Evolutionary conservation across 2,888 invertebrate genomes (phyloP).

Genomic region (Tetragnatha montana): DNA sequence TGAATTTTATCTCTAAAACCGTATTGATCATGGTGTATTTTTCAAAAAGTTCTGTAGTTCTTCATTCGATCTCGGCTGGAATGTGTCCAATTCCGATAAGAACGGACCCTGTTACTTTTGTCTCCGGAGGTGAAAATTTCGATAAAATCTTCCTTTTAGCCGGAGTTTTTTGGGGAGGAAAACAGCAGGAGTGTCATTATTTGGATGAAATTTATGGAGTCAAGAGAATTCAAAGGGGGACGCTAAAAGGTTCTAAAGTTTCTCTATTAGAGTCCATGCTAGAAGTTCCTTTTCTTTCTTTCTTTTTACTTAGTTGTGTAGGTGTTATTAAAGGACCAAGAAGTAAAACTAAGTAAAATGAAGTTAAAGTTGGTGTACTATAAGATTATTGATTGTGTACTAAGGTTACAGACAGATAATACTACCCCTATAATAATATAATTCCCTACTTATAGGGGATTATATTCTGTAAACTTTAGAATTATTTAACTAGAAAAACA

Average conservation of each 20-base stretch:
- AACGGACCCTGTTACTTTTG: not conserved
- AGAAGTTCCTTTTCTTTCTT: no score
- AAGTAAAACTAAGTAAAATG: no score
- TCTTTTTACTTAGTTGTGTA: not conserved
- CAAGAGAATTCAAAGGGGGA: not conserved
- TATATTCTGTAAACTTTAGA: no score
- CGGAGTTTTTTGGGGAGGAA: not conserved
- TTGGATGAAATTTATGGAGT: not conserved
- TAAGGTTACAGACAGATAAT: no score
- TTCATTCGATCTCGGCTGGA: not conserved
- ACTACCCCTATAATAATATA: no score
- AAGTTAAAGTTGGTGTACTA: no score
- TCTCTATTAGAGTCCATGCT: not conserved
- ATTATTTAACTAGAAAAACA: no score
- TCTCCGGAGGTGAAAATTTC: not conserved
- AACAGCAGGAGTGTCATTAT: not conserved
- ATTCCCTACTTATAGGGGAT: no score
- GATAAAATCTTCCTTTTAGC: conserved; percentile 14
- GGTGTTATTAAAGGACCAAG: no score
- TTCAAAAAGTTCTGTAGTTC: not conserved
- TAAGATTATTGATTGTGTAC: no score
- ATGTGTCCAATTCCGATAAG: conserved; percentile 38
- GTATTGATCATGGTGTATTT: not conserved
- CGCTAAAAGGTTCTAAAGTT: not conserved
- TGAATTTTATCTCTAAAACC: not conserved